These are phyloP conservation scores for Drosophila nr. medialis DNA, from an alignment of 2,888 invertebrate genomes.

Conservation along the genomic window DNA sequence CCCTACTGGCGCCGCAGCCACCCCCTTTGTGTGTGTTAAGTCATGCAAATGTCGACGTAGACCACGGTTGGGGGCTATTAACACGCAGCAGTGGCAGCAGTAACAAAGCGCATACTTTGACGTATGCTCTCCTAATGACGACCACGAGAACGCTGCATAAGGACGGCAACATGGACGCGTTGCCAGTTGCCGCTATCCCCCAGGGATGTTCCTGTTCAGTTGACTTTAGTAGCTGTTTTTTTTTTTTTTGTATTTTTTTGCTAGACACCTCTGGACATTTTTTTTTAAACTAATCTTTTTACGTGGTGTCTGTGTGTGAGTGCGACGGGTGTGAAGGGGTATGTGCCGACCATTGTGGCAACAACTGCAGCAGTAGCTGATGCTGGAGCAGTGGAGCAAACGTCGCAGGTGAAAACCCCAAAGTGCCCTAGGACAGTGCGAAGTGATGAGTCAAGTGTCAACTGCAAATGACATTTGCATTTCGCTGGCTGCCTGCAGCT, in stretches of 20 bases:
- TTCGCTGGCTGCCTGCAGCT: constrained; percentile 66
- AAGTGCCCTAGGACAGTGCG: constrained; percentile 79
- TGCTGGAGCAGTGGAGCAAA: constrained; percentile 51
- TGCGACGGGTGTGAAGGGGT: constrained; percentile 22
- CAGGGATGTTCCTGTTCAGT: constrained; percentile 69
- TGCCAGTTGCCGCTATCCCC: constrained; percentile 53
- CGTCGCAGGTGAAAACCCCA: constrained; percentile 77
- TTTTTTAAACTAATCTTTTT: constrained; percentile 67
- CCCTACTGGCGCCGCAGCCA: constrained; percentile 15
- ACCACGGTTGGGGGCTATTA: constrained; percentile 67
- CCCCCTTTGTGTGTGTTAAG: constrained; percentile 40
- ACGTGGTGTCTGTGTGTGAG: constrained; percentile 28
- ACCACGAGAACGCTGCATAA: constrained; percentile 64
- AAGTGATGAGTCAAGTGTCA: constrained; percentile 80
- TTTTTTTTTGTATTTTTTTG: constrained; percentile 10
- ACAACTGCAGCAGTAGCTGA: constrained; percentile 44
- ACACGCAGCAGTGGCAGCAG: constrained; percentile 61
- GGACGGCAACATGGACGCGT: constrained; percentile 45
- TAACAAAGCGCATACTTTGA: constrained; percentile 71
- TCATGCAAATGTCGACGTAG: constrained; percentile 45
- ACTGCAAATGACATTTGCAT: constrained; percentile 80
- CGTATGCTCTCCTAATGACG: constrained; percentile 77
- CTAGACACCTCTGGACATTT: constrained; percentile 18
- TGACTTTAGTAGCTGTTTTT: constrained; percentile 67
- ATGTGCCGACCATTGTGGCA: constrained; percentile 61